phyloP scores from a whole-genome alignment of 2,113 vertebrate genomes.

The Anthoscopus minutus region DNA sequence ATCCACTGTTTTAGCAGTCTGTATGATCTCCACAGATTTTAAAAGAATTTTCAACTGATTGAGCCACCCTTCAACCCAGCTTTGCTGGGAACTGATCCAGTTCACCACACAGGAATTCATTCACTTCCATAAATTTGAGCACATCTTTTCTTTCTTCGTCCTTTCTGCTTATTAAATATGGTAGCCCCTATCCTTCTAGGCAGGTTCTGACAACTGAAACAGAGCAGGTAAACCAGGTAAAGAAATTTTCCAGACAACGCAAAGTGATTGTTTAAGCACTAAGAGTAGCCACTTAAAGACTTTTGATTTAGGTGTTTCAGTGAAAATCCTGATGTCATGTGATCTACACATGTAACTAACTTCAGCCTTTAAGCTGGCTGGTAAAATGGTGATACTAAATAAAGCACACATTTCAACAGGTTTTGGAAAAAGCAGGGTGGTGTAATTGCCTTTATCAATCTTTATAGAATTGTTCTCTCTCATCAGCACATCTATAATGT shows the following conservation, averaged over 20 bases:
- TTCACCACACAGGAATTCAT: neutral
- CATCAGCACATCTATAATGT: neutral
- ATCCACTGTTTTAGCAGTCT: neutral
- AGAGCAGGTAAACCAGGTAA: neutral
- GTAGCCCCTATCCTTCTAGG: neutral
- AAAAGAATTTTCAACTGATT: neutral
- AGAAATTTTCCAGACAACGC: neutral
- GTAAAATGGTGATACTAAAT: neutral
- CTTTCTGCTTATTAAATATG: neutral
- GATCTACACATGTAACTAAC: neutral
- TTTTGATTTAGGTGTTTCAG: neutral
- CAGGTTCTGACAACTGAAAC: neutral
- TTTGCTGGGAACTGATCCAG: neutral
- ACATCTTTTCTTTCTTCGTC: neutral
- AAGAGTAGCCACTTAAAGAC: neutral
- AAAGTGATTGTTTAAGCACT: neutral
- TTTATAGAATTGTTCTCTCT: neutral
- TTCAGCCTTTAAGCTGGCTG: neutral
- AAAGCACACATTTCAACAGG: neutral
- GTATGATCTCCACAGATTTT: neutral
- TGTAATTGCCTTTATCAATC: neutral
- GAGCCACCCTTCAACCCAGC: neutral
- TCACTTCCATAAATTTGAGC: neutral
- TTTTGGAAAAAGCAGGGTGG: neutral
- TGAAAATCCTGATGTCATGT: neutral